Conservation (phyloP, 2,797 vertebrate species). For the Enteromius afrohamiltoni region DNA sequence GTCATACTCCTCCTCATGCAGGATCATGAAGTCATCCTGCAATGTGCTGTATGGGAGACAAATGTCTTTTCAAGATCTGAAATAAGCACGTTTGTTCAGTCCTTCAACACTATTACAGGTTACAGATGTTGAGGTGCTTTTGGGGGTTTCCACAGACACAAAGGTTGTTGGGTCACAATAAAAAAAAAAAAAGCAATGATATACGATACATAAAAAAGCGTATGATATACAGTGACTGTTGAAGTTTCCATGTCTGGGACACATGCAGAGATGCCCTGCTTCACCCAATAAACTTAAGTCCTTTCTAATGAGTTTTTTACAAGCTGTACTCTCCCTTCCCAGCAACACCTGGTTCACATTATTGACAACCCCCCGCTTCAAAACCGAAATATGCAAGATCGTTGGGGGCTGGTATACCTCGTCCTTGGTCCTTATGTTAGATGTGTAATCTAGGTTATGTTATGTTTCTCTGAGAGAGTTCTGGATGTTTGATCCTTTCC, state of each 20-base stretch:
- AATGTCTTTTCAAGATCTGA: conserved; percentile 19
- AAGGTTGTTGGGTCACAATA: conserved; percentile 5
- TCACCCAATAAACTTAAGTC: conserved; percentile 66
- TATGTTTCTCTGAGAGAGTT: neutral
- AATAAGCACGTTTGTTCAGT: neutral
- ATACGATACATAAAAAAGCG: neutral
- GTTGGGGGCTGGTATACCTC: conserved; percentile 17
- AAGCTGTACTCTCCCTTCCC: conserved; percentile 65
- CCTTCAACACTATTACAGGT: conserved; percentile 44
- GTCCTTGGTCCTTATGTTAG: neutral
- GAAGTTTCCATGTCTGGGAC: conserved; percentile 59
- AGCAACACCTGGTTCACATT: conserved; percentile 77
- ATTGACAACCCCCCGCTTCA: conserved; percentile 59
- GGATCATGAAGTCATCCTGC: conserved; percentile 94
- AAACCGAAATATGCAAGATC: conserved; percentile 56
- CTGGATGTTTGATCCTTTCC: neutral
- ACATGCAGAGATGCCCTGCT: conserved; percentile 69
- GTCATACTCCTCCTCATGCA: conserved; percentile 98
- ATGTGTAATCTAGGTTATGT: conserved; percentile 18
- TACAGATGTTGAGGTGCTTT: conserved; percentile 25
- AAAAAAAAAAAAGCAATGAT: conserved; percentile 34
- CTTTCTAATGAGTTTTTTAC: conserved; percentile 76
- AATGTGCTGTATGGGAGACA: conserved; percentile 78
- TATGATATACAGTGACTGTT: conserved; percentile 35
- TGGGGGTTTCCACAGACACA: conserved; percentile 11